Evolutionary conservation across 2,113 vertebrate species (phyloP).

Genomic region (Asarcornis scutulata): DNA sequence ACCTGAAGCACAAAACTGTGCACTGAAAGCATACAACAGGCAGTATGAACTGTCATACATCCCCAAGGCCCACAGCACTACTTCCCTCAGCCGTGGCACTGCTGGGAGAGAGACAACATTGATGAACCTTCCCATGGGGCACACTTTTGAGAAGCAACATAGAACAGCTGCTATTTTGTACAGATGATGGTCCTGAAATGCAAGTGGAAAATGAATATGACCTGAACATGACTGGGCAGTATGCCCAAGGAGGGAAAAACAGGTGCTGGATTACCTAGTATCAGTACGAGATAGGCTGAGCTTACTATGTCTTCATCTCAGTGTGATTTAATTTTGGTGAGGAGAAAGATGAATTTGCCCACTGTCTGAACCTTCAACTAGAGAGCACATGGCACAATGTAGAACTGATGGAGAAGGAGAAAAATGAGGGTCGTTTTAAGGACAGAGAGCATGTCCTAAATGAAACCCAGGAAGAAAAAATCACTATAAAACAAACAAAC

Average conservation of each 20-base stretch:
- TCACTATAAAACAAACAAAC: background rate
- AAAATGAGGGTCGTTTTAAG: background rate
- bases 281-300: background rate
- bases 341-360: background rate
- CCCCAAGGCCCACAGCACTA: background rate
- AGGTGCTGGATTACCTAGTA: background rate
- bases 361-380: rapidly evolving
- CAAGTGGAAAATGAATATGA: background rate
- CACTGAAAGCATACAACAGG: background rate
- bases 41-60: background rate
- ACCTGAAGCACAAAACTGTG: background rate
- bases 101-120: background rate
- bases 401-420: background rate
- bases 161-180: background rate
- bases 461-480: background rate
- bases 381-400: background rate
- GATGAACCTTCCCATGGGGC: background rate
- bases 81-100: background rate
- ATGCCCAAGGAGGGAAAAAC: background rate
- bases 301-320: background rate
- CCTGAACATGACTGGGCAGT: background rate
- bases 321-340: background rate
- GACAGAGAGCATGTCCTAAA: background rate
- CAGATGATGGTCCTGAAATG: background rate
- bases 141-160: background rate